These are phyloP conservation scores for Ascidia mentula DNA, from an alignment of 23 tunicate species.

Conservation along the genomic window DNA sequence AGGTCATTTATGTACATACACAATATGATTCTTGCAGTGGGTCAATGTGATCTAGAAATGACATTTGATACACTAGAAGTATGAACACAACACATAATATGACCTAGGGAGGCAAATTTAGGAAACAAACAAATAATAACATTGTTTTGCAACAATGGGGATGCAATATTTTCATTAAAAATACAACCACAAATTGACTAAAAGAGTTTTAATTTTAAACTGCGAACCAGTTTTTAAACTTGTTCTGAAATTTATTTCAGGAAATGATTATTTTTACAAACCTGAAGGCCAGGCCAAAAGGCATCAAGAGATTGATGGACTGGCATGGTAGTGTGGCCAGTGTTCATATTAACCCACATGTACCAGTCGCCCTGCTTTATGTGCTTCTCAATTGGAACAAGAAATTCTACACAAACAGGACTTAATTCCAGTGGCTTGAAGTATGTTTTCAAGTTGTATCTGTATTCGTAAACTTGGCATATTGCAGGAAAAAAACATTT, in stretches of 20 bases:
- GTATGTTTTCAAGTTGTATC: too few species aligned
- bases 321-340: constrained; percentile 71
- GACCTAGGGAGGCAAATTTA: too few species aligned
- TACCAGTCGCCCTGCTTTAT: constrained; percentile 92
- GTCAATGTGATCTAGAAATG: too few species aligned
- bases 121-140: too few species aligned
- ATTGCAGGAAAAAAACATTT: too few species aligned
- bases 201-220: too few species aligned
- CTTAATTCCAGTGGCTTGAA: too few species aligned
- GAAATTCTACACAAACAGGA: constrained; percentile 39
- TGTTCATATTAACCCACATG: constrained; percentile 92
- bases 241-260: neutral
- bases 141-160: too few species aligned
- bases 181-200: neutral
- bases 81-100: too few species aligned
- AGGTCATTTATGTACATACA: neutral
- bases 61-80: too few species aligned
- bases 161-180: too few species aligned
- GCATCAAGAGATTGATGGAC: constrained; percentile 89
- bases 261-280: neutral
- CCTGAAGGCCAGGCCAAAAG: constrained; percentile 96
- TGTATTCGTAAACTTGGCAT: too few species aligned
- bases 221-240: neutral
- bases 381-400: constrained; percentile 60
- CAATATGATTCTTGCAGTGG: neutral